phyloP scores from a whole-genome alignment of 2,888 invertebrate species.

The Melolontha melolontha region DNA sequence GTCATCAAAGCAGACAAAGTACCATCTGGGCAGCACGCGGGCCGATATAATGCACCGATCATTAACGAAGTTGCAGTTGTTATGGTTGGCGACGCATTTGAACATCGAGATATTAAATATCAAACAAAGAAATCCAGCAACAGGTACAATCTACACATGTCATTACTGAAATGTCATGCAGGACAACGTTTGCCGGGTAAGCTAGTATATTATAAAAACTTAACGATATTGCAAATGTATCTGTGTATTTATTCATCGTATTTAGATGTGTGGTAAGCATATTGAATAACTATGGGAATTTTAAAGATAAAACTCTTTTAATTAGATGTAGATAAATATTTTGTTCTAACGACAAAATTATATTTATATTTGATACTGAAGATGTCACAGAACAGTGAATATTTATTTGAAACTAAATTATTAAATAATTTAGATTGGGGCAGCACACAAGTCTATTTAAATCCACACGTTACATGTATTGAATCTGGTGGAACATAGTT shows the following conservation, averaged over 20 bases:
- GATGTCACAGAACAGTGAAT: constrained; percentile 46
- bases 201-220: too few relatives aligned
- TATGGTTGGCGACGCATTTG: too few relatives aligned
- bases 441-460: constrained; percentile 73
- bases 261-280: constrained; percentile 16
- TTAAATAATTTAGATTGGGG: constrained; percentile 75
- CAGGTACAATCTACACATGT: too few relatives aligned
- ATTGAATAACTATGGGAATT: constrained; percentile 27
- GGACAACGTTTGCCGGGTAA: too few relatives aligned
- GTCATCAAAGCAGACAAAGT: too few relatives aligned
- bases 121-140: too few relatives aligned
- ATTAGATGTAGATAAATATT: neutral
- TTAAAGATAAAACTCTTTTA: constrained; percentile 11
- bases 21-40: too few relatives aligned
- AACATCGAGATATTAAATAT: too few relatives aligned
- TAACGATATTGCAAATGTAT: too few relatives aligned
- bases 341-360: neutral
- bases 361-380: neutral
- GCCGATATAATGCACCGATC: too few relatives aligned
- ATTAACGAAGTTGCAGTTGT: too few relatives aligned
- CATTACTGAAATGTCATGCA: too few relatives aligned
- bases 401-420: constrained; percentile 75
- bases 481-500: constrained; percentile 82
- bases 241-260: neutral
- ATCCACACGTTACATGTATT: constrained; percentile 76